Base-by-base conservation (phyloP, 2,113 vertebrate species). In the Dinomys branickii region DNA sequence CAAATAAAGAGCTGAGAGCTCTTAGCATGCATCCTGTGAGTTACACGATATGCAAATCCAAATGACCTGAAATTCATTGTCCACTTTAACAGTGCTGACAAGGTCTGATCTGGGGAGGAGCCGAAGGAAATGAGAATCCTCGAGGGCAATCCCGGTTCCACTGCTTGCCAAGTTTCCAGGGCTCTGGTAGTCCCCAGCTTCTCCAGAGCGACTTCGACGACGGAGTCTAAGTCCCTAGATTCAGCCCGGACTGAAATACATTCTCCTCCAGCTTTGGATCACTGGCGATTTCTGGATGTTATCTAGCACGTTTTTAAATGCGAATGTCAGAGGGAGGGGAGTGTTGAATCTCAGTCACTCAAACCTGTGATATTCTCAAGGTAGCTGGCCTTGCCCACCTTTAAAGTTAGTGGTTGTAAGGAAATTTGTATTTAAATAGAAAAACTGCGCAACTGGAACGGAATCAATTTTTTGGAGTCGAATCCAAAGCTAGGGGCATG, bases 41-140 rank as follows among this genome's bases (percentile, higher is more conserved):
- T 93, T 91, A 82, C 14, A 0, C 24, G 80, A 82, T 87, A 88
- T 73, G 94, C 73, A 86, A 63, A 96, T 96, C 88, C 84, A 95
- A 94, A 96, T 90, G 88, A 94, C 63, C 93, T 95, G 78, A 87
- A 94, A 91, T 90, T 82, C 86, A 93, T 93, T 97, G 93, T 95
- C 89, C 26, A 5, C 84, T 88, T 75, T 93, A 94, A 96, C 92
- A 96, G 86, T 83, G 81, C 54, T 61, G 83, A 91, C 56, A 50
- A 91, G 93, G 20, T 58, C 65, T 35, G 90, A 78, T 59, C 56
- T 77, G 63, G 33, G 90, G 67, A 90, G 94, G 50, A 88, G 54
- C 50, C 1, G 47, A 8, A 19, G 35, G 54, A 75, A 38, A 20
- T 0, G 3, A 5, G 44, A 85, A 41, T 84, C 61, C 58, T 71